Evolutionary conservation across 2,797 vertebrate genomes (phyloP).

Genomic region (Schizopygopsis malacanthus): DNA sequence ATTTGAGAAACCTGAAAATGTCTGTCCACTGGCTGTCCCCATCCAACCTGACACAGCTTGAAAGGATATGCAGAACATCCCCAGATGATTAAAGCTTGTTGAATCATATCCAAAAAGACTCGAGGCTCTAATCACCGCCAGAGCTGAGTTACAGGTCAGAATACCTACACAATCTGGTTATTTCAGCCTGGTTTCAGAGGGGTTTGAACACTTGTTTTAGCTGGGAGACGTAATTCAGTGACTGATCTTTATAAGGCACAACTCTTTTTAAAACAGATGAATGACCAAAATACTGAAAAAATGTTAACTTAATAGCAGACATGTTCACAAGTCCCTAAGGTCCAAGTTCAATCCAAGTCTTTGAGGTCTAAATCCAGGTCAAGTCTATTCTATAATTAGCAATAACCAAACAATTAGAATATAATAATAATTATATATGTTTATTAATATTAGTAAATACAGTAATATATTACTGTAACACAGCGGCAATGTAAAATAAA

Average conservation of each 20-base stretch:
- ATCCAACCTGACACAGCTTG: neutral
- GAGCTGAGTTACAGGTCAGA: neutral
- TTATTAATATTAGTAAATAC: too few species aligned
- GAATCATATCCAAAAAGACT: neutral
- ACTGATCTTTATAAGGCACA: neutral
- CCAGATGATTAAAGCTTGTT: neutral
- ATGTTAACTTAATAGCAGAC: too few species aligned
- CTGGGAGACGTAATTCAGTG: neutral
- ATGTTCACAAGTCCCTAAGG: too few species aligned
- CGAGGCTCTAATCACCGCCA: neutral
- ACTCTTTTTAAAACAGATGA: neutral
- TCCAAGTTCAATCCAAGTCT: neutral
- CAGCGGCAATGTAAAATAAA: too few species aligned
- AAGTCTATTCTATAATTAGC: too few species aligned
- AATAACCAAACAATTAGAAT: too few species aligned
- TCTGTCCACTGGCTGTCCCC: neutral
- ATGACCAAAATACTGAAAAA: too few species aligned
- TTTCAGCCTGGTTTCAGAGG: neutral
- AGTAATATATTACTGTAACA: too few species aligned
- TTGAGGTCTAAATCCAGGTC: too few species aligned
- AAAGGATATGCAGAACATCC: neutral
- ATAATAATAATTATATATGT: too few species aligned
- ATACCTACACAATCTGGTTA: neutral
- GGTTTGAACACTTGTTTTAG: neutral
- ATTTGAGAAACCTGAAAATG: neutral